Percentiles rank a stretch among this genome's conserved stretches.
Evolutionary conservation across 2,797 vertebrate genomes (phyloP).

Genomic region (Sphenopsis melanotis): DNA sequence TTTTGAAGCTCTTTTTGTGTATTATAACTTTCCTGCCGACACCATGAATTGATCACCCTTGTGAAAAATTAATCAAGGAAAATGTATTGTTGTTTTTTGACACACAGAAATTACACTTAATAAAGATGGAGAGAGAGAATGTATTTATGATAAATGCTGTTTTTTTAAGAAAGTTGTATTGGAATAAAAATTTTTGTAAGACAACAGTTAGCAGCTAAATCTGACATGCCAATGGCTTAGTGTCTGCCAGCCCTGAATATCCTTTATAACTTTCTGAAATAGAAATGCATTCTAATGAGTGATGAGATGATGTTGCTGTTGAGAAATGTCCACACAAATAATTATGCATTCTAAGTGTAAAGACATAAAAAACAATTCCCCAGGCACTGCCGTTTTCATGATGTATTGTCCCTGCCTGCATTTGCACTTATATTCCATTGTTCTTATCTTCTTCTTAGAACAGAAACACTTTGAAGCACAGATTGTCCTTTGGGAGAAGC

Average conservation of each 20-base stretch:
- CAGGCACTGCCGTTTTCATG: neutral
- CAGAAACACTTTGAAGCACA: neutral
- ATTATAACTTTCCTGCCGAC: neutral
- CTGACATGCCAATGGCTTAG: neutral
- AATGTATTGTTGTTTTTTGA: neutral
- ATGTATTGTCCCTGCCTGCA: neutral
- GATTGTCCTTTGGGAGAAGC: neutral
- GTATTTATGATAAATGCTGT: neutral
- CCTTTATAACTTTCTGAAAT: neutral
- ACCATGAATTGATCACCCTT: constrained; percentile 21
- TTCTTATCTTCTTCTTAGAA: neutral
- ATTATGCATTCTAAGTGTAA: neutral
- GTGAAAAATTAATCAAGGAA: constrained; percentile 36
- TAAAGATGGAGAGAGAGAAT: neutral
- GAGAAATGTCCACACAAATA: neutral
- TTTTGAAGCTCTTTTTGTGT: constrained; percentile 41
- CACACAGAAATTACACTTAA: neutral
- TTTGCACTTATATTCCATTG: neutral
- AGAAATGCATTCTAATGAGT: neutral
- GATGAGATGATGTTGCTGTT: neutral
- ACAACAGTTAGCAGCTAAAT: neutral
- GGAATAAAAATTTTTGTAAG: neutral
- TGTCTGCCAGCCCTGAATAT: neutral
- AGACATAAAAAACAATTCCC: neutral
- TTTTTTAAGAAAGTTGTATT: neutral